Conservation (phyloP, 2,888 invertebrate species). For the Eumerus sabulonum region DNA sequence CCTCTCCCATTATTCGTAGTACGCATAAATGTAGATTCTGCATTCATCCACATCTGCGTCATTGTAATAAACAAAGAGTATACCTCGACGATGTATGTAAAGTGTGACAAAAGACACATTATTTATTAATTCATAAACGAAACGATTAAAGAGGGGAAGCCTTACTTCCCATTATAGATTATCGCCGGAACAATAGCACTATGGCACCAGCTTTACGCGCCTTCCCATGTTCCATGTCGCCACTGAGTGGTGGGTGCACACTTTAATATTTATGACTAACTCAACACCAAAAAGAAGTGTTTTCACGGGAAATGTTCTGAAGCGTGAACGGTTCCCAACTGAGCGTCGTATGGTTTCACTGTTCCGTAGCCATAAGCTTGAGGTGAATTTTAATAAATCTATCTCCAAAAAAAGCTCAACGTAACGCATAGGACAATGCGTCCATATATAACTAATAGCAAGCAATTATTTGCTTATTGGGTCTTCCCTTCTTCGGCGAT, state of each 20-base stretch:
- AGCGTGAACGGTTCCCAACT: background rate
- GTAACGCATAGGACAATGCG: background rate
- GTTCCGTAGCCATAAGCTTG: no score
- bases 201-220: background rate
- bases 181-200: background rate
- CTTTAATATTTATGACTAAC: slow-evolving; percentile 1
- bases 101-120: background rate
- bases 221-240: background rate
- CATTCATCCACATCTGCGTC: no score
- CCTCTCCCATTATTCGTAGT: no score
- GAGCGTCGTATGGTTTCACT: no score
- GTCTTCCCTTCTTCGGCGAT: background rate
- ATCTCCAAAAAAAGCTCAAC: no score
- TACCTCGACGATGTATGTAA: background rate
- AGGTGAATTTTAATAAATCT: no score
- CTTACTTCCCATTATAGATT: background rate
- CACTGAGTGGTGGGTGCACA: background rate
- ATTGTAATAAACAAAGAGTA: background rate
- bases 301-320: background rate
- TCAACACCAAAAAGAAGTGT: background rate
- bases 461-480: background rate
- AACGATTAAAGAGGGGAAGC: no score
- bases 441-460: background rate
- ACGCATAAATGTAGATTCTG: no score
- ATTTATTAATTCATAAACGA: background rate